Conservation (phyloP, 1,140 invertebrate species). For the Ceratosolen solmsi region DNA sequence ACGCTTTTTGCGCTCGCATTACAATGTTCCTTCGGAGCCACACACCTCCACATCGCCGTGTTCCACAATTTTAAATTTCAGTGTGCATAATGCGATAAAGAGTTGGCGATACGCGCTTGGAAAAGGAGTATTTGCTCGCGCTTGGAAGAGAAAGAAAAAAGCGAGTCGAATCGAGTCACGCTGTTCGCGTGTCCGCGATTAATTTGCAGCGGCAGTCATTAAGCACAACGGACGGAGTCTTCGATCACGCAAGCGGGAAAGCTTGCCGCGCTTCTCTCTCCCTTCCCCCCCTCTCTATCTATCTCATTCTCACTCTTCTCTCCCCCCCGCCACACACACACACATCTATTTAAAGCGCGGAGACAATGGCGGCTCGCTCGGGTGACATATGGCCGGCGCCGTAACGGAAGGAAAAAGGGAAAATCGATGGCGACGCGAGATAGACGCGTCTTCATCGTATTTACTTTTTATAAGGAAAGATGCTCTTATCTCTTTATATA, state of each 20-base stretch:
- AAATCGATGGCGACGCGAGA: conserved; percentile 22
- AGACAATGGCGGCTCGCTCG: background rate
- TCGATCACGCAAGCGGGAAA: background rate
- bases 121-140: background rate
- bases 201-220: background rate
- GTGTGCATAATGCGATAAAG: background rate
- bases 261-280: background rate
- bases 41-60: background rate
- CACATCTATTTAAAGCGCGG: background rate
- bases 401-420: conserved; percentile 32
- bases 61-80: background rate
- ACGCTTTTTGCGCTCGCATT: background rate
- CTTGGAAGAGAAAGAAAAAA: background rate
- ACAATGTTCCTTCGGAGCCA: background rate
- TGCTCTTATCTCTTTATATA: background rate
- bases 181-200: background rate
- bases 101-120: no score
- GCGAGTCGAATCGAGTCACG: background rate
- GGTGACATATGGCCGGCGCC: conserved; percentile 9
- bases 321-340: no score
- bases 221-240: background rate
- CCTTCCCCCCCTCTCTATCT: background rate
- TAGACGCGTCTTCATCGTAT: background rate
- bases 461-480: background rate
- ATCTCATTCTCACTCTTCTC: no score